These are phyloP conservation scores for Ypsolopha scabrella DNA, from an alignment of 2,888 invertebrate species.

Conservation along the genomic window DNA sequence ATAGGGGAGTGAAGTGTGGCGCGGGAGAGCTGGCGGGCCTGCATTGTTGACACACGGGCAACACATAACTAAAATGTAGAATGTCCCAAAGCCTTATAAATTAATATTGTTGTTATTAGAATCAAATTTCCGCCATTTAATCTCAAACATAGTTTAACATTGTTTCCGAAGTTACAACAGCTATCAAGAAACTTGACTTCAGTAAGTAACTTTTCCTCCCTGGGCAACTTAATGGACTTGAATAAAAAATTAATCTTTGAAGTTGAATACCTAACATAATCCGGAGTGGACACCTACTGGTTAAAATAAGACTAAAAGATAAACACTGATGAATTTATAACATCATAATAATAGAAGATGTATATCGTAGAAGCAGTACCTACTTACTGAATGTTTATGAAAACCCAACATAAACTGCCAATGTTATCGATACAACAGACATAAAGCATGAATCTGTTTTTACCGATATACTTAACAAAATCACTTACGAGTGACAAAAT, in stretches of 20 bases:
- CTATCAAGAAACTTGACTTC: no score
- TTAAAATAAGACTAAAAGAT: no score
- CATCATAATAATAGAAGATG: no score
- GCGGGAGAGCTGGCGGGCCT: constrained; percentile 5
- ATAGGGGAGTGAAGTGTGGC: constrained; percentile 45
- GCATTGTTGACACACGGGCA: constrained; percentile 46
- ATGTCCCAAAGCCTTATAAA: neutral
- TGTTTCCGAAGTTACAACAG: neutral
- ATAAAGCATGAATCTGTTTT: no score
- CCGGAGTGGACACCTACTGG: no score
- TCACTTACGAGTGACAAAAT: neutral
- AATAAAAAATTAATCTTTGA: no score
- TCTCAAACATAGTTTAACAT: neutral
- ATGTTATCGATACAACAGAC: neutral
- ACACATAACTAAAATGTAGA: neutral
- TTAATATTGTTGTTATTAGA: neutral
- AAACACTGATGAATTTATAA: no score
- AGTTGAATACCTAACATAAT: no score
- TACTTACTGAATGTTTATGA: no score
- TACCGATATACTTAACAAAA: neutral
- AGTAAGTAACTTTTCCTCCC: no score
- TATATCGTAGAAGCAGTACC: no score
- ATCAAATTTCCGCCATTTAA: neutral
- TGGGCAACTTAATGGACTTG: no score
- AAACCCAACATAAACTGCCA: neutral